These are phyloP conservation scores for Acanthosepion esculentum DNA, from an alignment of 2,888 invertebrate species.

Conservation along the genomic window DNA sequence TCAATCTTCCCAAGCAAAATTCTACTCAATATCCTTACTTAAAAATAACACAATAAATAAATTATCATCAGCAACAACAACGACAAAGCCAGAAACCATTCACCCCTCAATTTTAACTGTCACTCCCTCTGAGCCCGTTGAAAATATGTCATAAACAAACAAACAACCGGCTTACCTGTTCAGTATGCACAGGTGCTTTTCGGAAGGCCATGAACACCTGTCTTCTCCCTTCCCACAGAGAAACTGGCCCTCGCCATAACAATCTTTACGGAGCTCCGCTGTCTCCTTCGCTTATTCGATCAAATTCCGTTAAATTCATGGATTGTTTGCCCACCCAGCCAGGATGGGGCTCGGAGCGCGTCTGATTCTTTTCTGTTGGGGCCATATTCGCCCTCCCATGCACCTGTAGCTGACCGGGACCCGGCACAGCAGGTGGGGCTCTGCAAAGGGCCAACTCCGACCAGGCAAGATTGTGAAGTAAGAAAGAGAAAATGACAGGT, in stretches of 20 bases:
- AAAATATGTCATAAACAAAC: constrained; percentile 33
- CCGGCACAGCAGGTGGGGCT: neutral
- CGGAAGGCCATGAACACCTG: neutral
- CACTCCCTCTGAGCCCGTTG: neutral
- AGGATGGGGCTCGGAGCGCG: neutral
- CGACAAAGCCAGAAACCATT: neutral
- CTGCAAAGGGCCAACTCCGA: neutral
- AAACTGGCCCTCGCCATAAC: neutral
- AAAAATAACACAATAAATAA: neutral
- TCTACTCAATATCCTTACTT: neutral
- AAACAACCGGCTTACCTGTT: constrained; percentile 11
- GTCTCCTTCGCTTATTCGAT: neutral
- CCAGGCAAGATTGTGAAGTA: neutral
- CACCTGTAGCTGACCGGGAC: constrained; percentile 16
- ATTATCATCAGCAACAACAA: neutral
- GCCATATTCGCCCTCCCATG: constrained; percentile 2
- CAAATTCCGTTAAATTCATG: neutral
- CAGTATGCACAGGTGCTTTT: constrained; percentile 22
- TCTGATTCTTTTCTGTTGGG: neutral
- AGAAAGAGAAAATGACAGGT: neutral
- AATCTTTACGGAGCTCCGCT: neutral
- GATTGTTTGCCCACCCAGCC: constrained; percentile 1
- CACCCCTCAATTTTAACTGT: constrained; percentile 6
- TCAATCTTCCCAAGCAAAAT: too few species aligned
- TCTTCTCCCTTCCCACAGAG: neutral